These are phyloP conservation scores for Drosophila serrata DNA, from an alignment of 1,140 invertebrate genomes.

Conservation along the genomic window DNA sequence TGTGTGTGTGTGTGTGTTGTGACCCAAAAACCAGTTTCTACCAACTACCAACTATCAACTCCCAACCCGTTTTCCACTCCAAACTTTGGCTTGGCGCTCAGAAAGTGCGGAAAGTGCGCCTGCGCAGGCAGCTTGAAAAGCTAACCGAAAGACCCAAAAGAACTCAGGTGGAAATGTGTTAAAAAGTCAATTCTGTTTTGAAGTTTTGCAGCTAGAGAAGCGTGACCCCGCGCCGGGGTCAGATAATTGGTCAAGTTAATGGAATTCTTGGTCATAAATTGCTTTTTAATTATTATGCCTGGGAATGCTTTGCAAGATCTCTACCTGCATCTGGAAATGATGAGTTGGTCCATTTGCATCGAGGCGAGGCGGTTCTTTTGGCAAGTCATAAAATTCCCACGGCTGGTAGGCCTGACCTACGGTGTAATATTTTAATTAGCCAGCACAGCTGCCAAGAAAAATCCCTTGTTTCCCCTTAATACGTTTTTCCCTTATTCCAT, in stretches of 20 bases:
- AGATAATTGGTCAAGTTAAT: constrained; percentile 23
- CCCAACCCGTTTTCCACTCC: constrained; percentile 60
- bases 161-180: constrained; percentile 63
- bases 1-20: constrained; percentile 30
- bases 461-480: constrained; percentile 45
- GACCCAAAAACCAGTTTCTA: constrained; percentile 80
- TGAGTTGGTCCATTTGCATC: constrained; percentile 21
- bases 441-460: constrained; percentile 42
- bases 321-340: constrained; percentile 23
- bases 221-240: constrained; percentile 20
- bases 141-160: constrained; percentile 1
- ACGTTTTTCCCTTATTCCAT: constrained; percentile 58
- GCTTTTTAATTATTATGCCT: constrained; percentile 69
- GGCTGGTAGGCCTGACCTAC: constrained; percentile 64
- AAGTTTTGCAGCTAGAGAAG: constrained; percentile 7
- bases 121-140: constrained; percentile 37
- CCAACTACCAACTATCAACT: constrained; percentile 8
- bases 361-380: constrained; percentile 3
- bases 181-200: constrained; percentile 37
- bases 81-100: constrained; percentile 34
- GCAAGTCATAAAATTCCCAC: constrained; percentile 68
- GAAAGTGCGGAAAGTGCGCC: constrained; percentile 40
- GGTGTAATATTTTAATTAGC: constrained; percentile 73
- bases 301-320: constrained; percentile 7
- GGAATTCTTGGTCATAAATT: constrained; percentile 43